Percentiles rank a stretch among this genome's conserved stretches.
phyloP scores from a whole-genome alignment of 2,888 invertebrate species.

The Margaritifera margaritifera region DNA sequence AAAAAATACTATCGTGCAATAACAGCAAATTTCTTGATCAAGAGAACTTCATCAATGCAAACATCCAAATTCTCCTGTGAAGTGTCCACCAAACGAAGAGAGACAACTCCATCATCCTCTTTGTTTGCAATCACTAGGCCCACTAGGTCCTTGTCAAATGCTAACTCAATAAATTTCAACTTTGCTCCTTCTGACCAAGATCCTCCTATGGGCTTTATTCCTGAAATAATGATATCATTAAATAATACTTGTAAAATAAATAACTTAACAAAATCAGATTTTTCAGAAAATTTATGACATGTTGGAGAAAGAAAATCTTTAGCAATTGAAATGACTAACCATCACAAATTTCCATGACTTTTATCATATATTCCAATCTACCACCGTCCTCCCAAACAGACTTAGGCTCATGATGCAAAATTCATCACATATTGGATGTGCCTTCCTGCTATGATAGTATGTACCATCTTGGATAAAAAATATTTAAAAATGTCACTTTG shows the following conservation, averaged over 20 bases:
- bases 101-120: constrained; percentile 28
- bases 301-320: too few relatives aligned
- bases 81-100: constrained; percentile 51
- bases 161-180: constrained; percentile 49
- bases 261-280: not conserved
- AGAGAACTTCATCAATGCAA: constrained; percentile 50
- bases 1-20: not conserved
- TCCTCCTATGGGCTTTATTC: constrained; percentile 30
- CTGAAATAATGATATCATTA: constrained; percentile 25
- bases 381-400: too few relatives aligned
- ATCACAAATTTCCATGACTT: too few relatives aligned
- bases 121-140: constrained; percentile 41
- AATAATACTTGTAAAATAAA: too few relatives aligned
- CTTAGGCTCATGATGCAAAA: too few relatives aligned
- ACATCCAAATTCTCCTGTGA: constrained; percentile 37
- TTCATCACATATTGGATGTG: too few relatives aligned
- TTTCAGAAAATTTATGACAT: not conserved
- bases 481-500: too few relatives aligned
- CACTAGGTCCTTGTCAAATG: constrained; percentile 43
- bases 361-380: too few relatives aligned
- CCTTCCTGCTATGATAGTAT: too few relatives aligned
- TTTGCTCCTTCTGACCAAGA: constrained; percentile 54
- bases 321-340: too few relatives aligned
- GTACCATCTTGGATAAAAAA: too few relatives aligned
- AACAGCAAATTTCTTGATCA: constrained; percentile 33